Evolutionary conservation across 2,888 invertebrate species (phyloP).

Genomic region (Sipha maydis): DNA sequence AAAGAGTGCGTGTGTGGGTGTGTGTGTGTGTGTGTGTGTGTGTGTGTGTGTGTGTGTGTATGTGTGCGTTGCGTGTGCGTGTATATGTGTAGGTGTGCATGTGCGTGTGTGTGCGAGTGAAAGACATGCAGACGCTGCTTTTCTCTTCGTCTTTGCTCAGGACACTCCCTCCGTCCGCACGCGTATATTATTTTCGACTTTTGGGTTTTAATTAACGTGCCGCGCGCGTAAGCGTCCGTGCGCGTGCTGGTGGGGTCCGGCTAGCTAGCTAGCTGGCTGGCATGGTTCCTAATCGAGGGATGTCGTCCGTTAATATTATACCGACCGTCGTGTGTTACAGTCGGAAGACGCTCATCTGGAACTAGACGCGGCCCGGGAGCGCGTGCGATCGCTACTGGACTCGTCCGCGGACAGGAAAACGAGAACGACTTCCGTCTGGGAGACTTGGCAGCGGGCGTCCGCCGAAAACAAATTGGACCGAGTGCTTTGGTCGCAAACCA

Average conservation of each 20-base stretch:
- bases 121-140: too few relatives aligned
- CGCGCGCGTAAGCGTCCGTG: conserved; percentile 41
- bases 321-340: conserved; percentile 43
- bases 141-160: too few relatives aligned
- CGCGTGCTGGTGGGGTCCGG: conserved; percentile 62
- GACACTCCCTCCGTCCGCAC: not conserved
- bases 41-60: too few relatives aligned
- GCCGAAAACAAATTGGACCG: conserved; percentile 50
- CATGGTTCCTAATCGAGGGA: conserved; percentile 55
- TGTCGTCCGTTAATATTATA: conserved; percentile 22
- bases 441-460: conserved; percentile 54
- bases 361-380: conserved; percentile 46
- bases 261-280: conserved; percentile 37
- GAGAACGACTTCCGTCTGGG: conserved; percentile 50
- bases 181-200: conserved; percentile 55
- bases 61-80: too few relatives aligned
- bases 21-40: too few relatives aligned
- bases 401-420: conserved; percentile 47
- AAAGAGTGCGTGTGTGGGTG: not conserved
- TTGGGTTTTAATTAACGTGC: conserved; percentile 58
- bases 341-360: conserved; percentile 56
- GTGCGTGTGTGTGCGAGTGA: too few relatives aligned
- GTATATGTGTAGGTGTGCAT: too few relatives aligned
- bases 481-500: conserved; percentile 53
- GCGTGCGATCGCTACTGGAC: conserved; percentile 50